Conservation (phyloP, 2,888 invertebrate genomes). For the Lordiphosa andalusiaca region DNA sequence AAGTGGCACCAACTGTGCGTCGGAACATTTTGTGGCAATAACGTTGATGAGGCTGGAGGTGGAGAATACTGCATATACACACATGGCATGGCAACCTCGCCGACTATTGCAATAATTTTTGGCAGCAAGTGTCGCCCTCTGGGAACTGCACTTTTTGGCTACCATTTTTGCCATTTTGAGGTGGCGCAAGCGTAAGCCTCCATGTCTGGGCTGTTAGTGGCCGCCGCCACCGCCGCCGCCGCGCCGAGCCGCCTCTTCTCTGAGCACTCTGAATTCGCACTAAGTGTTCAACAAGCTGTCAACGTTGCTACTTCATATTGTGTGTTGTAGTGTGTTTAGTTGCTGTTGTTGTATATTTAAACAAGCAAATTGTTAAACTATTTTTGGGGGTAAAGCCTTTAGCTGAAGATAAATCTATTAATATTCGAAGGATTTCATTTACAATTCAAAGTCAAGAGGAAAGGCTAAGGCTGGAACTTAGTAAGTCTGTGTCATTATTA, state of each 20-base stretch:
- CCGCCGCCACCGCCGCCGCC: not conserved
- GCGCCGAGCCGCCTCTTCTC: slow-evolving; percentile 15
- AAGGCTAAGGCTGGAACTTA: no score
- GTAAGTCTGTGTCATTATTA: no score
- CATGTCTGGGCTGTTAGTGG: slow-evolving; percentile 18
- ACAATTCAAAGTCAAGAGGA: no score
- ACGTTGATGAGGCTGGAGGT: slow-evolving; percentile 40
- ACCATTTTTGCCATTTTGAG: slow-evolving; percentile 10
- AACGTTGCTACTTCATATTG: slow-evolving; percentile 44
- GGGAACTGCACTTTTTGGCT: slow-evolving; percentile 7
- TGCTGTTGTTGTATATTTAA: not conserved
- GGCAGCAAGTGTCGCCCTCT: slow-evolving; percentile 58
- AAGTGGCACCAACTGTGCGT: slow-evolving; percentile 53
- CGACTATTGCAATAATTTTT: slow-evolving; percentile 56
- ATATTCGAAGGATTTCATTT: no score
- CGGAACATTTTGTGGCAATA: slow-evolving; percentile 71
- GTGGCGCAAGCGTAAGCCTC: slow-evolving; percentile 22
- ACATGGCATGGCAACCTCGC: slow-evolving; percentile 29
- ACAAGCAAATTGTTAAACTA: slow-evolving; percentile 16
- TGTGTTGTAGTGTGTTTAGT: slow-evolving; percentile 6
- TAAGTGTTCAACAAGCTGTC: slow-evolving; percentile 51
- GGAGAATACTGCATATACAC: slow-evolving; percentile 4
- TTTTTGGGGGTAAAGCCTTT: no score
- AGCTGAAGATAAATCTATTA: no score
- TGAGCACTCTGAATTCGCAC: slow-evolving; percentile 19